Percentiles rank a stretch among this genome's conserved stretches.
phyloP scores from a whole-genome alignment of 2,113 vertebrate species.

The Benitochromis conjunctus region DNA sequence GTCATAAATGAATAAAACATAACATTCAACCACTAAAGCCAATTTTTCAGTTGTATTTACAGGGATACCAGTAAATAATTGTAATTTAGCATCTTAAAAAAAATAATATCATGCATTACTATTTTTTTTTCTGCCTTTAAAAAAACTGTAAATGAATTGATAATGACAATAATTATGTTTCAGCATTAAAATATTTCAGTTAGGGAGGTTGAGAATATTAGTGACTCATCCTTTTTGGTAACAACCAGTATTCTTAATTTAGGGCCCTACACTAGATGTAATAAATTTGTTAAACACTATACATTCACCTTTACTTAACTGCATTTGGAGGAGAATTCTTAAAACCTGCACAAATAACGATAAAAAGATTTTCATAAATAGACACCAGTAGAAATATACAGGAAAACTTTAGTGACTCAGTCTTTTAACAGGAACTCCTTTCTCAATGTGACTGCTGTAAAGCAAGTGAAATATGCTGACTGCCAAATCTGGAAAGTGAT shows the following conservation, averaged over 20 bases:
- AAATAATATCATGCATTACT: not conserved
- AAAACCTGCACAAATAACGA: not conserved
- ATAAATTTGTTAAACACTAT: not conserved
- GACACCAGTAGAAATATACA: not conserved
- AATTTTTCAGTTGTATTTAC: not conserved
- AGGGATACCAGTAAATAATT: not conserved
- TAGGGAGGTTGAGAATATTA: not conserved
- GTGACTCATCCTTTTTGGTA: not conserved
- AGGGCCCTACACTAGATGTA: not conserved
- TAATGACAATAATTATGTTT: not conserved
- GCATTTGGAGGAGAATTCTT: not conserved
- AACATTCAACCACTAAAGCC: not conserved
- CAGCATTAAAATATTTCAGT: not conserved
- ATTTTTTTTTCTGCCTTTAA: not conserved
- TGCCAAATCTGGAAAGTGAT: not conserved
- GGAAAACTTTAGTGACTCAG: not conserved
- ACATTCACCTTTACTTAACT: not conserved
- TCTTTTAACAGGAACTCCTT: not conserved
- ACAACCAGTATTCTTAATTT: not conserved
- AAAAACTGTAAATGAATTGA: not conserved
- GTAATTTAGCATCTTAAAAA: not conserved
- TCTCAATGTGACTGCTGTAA: not conserved
- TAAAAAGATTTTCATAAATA: not conserved
- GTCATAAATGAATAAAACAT: not conserved
- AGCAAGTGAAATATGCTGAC: not conserved